Evolutionary conservation across 2,888 invertebrate species (phyloP).

Genomic region (Dynastes hyllus): DNA sequence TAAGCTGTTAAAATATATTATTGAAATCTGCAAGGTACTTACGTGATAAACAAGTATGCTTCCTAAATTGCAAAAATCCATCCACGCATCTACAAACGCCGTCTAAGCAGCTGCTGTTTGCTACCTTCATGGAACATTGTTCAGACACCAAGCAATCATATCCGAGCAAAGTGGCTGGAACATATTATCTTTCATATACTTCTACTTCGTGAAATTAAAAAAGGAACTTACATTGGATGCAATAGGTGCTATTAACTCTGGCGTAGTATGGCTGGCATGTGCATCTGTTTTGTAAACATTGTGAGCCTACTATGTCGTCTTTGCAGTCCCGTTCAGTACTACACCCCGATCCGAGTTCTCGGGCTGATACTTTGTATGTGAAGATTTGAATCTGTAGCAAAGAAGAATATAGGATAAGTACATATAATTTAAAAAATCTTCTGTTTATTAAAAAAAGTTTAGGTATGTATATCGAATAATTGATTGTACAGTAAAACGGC

Average conservation of each 20-base stretch:
- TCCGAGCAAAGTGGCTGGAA: conserved; percentile 87
- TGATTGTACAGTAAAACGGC: no score
- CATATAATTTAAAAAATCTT: no score
- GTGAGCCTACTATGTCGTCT: conserved; percentile 75
- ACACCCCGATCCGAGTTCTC: conserved; percentile 78
- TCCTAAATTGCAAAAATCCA: conserved; percentile 89
- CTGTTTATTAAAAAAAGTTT: no score
- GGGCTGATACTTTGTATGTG: conserved; percentile 52
- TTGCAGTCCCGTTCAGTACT: conserved; percentile 78
- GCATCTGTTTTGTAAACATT: conserved; percentile 82
- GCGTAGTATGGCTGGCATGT: conserved; percentile 89
- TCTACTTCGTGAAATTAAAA: not conserved
- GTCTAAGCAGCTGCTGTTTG: conserved; percentile 89
- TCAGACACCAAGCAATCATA: conserved; percentile 88
- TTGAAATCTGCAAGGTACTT: conserved; percentile 72
- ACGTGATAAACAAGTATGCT: conserved; percentile 93
- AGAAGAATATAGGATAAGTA: not conserved
- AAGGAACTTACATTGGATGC: conserved; percentile 85
- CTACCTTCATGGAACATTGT: conserved; percentile 91
- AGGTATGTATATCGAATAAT: no score
- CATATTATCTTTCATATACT: conserved; percentile 16
- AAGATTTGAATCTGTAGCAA: conserved; percentile 31
- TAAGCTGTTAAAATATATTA: no score
- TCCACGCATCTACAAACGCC: conserved; percentile 89
- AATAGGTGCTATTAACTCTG: conserved; percentile 83